Conservation (phyloP, 2,797 vertebrate species). For the Cheirogaleus major region DNA sequence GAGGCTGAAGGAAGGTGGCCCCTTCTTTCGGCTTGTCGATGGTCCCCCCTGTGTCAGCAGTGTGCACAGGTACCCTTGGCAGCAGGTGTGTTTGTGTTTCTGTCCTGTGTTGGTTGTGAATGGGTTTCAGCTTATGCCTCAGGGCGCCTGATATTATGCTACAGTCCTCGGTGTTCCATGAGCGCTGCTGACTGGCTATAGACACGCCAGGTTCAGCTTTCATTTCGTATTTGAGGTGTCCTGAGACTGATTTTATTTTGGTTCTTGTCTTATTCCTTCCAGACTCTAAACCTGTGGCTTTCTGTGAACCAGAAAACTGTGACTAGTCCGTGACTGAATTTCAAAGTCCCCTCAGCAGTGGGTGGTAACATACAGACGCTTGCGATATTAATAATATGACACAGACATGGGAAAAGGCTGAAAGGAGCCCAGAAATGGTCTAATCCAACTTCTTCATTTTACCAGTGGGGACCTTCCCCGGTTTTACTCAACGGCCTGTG, state of each 20-base stretch:
- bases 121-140: neutral
- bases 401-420: neutral
- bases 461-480: neutral
- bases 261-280: neutral
- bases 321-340: neutral
- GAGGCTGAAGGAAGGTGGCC: neutral
- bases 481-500: neutral
- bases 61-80: neutral
- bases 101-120: neutral
- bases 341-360: neutral
- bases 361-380: neutral
- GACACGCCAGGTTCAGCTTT: neutral
- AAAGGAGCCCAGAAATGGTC: neutral
- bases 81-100: neutral
- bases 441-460: neutral
- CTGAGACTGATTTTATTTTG: neutral
- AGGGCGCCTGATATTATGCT: neutral
- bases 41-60: too few species aligned
- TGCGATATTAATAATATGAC: neutral
- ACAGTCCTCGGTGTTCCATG: neutral
- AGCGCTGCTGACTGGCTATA: neutral
- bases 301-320: neutral
- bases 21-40: neutral
- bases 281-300: neutral
- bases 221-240: neutral